Base-by-base conservation (phyloP, 2,888 invertebrate species). In the Morpho achilles region DNA sequence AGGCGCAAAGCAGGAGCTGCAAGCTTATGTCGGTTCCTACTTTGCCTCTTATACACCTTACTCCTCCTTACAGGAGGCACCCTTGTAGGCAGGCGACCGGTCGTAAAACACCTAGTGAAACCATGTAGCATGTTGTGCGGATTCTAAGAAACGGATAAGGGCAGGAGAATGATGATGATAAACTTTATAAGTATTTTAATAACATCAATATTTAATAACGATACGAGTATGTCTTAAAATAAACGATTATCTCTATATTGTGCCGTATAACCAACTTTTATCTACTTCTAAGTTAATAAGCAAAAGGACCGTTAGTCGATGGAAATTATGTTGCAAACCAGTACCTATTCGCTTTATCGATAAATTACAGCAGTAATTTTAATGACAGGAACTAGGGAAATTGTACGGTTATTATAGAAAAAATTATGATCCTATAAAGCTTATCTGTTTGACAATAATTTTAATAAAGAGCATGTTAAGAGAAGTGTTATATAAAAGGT, bases 291-390 rank as follows among this genome's bases (percentile, higher is more conserved):
- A 23, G 5, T 52, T 10, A 50, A 48, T 41, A 50, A 7, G 40
- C 46, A 40, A 45, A 46, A 32, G 16, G 40, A 46, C 53, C 53
- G 40, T 41, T 53, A 43, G 8, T 9, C 8, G 22, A 53, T 53
- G 41, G 41, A 53, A 53, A 53, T 46, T 46, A 53, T 53, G 41
- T 53, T 46, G 46, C 46, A 53, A 53, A 53, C 53, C 53, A 53
- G 53, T 46, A 53, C 40, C 45, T 53, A 53, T 45, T 46, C 40
- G 46, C 39, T 47, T 53, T 46, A 53, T 47, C 53, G 16, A 53
- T 53, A 69, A 69, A 69, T 70, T 72, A 70, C 71, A 70, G 69
- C 74, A 71, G 70, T 71, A 71, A 73, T 74, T 73, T 74, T 72
- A 72, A 72, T 67, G 69, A 69, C 69, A 61, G 62, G 71, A 67